Conservation (phyloP, 2,888 invertebrate species). For the Rutpela maculata region DNA sequence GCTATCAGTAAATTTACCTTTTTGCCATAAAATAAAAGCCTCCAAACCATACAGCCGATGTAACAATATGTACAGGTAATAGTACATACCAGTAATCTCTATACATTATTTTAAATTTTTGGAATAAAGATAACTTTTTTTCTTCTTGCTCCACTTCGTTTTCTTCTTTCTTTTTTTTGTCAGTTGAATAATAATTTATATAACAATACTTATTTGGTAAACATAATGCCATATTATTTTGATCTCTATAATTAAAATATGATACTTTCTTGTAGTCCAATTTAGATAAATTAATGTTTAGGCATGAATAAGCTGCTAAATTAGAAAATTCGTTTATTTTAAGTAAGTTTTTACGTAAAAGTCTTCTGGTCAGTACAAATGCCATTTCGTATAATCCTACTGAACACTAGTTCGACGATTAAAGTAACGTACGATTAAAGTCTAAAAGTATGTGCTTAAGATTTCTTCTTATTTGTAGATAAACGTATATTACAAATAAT, state of each 20-base stretch:
- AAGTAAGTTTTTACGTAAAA: conserved; percentile 43
- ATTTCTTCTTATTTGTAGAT: not conserved
- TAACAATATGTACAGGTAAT: conserved; percentile 93
- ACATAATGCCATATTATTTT: not conserved
- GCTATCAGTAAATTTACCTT: conserved; percentile 78
- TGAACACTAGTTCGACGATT: not conserved
- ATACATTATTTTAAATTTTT: conserved; percentile 93
- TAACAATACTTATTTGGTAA: conserved; percentile 1
- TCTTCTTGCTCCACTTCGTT: conserved; percentile 35
- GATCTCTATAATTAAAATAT: not conserved
- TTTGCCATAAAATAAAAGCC: conserved; percentile 90
- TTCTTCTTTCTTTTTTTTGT: conserved; percentile 11
- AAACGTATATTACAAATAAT: not conserved
- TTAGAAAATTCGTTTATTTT: conserved; percentile 42
- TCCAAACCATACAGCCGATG: conserved; percentile 92
- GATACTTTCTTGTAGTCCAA: not conserved
- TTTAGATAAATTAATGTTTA: not conserved
- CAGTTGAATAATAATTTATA: conserved; percentile 43
- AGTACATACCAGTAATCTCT: conserved; percentile 98
- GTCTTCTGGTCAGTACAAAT: conserved; percentile 49
- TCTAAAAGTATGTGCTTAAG: not conserved
- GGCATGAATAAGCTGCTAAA: conserved; percentile 15
- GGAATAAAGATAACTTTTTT: conserved; percentile 80
- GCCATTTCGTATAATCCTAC: conserved; percentile 54
- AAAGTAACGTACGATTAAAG: not conserved